phyloP scores from a whole-genome alignment of 2,113 vertebrate species.

The Calyptommatus sinebrachiatus region DNA sequence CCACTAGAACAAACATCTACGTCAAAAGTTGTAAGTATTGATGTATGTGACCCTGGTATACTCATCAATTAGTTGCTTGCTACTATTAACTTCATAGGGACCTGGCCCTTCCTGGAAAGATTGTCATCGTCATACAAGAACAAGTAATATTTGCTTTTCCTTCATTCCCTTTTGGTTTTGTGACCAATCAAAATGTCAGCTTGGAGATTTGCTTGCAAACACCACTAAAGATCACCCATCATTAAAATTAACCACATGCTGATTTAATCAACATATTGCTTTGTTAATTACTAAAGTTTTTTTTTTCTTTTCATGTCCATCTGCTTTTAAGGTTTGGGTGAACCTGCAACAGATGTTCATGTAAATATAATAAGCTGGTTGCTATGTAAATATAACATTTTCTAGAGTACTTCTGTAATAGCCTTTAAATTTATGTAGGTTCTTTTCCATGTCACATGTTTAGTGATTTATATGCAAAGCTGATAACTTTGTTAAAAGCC shows the following conservation, averaged over 20 bases:
- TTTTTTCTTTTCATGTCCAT: conserved; percentile 67
- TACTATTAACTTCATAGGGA: neutral
- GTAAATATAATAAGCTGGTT: conserved; percentile 73
- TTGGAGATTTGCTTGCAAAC: conserved; percentile 41
- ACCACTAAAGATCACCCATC: conserved; percentile 67
- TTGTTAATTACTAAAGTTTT: conserved; percentile 73
- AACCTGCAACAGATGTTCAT: conserved; percentile 80
- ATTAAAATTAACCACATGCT: conserved; percentile 73
- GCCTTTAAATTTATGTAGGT: conserved; percentile 42
- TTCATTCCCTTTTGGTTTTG: neutral
- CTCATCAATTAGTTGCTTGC: neutral
- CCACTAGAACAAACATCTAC: neutral
- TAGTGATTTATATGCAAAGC: conserved; percentile 33
- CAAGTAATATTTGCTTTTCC: neutral
- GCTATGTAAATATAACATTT: conserved; percentile 66
- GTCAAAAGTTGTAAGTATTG: conserved; percentile 2
- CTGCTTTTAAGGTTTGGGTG: conserved; percentile 72
- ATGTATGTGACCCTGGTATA: neutral
- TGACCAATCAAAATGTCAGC: conserved; percentile 27
- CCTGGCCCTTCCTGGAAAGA: accelerated
- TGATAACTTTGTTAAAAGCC: conserved; percentile 41
- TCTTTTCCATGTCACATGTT: conserved; percentile 33
- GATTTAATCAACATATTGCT: conserved; percentile 78
- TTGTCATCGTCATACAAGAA: neutral
- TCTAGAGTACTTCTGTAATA: conserved; percentile 50